Conservation (phyloP, 2,888 invertebrate species). For the Drosophila aldrichi region DNA sequence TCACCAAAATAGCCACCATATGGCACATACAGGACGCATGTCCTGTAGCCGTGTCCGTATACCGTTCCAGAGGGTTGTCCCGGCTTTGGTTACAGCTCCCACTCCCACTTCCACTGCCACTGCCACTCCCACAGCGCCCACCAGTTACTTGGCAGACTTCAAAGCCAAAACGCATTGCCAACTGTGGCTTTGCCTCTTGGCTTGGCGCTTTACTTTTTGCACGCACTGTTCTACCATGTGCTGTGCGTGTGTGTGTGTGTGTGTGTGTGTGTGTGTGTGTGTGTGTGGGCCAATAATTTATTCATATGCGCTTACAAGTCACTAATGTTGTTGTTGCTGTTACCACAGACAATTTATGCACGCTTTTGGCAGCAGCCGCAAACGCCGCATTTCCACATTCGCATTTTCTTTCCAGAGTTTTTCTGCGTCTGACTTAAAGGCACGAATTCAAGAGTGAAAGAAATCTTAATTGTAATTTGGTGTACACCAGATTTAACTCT, state of each 20-base stretch:
- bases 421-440: conserved; percentile 45
- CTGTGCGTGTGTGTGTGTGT: conserved; percentile 6
- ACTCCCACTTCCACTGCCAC: background rate
- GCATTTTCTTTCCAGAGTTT: conserved; percentile 45
- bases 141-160: conserved; percentile 48
- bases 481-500: background rate
- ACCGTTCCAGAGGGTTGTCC: conserved; percentile 46
- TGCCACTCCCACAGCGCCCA: conserved; percentile 2
- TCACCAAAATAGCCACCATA: conserved; percentile 82
- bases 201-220: conserved; percentile 67
- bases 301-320: conserved; percentile 85
- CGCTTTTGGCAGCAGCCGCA: conserved; percentile 63
- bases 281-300: conserved; percentile 82
- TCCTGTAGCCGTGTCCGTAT: conserved; percentile 27
- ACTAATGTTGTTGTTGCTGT: conserved; percentile 76
- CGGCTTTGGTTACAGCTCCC: conserved; percentile 16
- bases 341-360: conserved; percentile 85
- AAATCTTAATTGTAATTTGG: background rate
- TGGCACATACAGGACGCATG: conserved; percentile 58
- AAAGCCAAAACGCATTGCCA: conserved; percentile 68
- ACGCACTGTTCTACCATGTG: conserved; percentile 60
- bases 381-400: conserved; percentile 43
- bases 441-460: conserved; percentile 32
- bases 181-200: conserved; percentile 48
- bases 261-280: conserved; percentile 15